Base-by-base conservation (phyloP, 35 echinoderm and acorn worm genomes). In the Amphiura filiformis region DNA sequence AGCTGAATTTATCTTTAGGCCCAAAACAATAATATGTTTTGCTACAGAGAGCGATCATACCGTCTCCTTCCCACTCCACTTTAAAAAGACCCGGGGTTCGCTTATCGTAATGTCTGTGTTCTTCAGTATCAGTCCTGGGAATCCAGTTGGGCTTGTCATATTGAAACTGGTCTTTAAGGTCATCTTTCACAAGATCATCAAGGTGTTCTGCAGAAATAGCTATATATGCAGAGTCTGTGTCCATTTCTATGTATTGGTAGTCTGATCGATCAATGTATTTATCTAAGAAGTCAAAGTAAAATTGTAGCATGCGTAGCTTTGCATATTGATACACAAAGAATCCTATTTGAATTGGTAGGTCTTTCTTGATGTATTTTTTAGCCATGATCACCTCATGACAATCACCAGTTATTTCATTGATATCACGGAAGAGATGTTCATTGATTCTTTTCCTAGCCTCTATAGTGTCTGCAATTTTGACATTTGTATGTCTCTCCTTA, bases 21-120 rank as follows among this genome's bases (percentile, higher is more conserved):
- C 86, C 39, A 35, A 88, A 88, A 78, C n/a, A n/a, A n/a, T n/a
- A n/a, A n/a, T n/a, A n/a, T n/a, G n/a, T n/a, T n/a, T n/a, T n/a
- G n/a, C n/a, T n/a, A n/a, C n/a, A n/a, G n/a, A n/a, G n/a, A n/a
- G n/a, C n/a, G n/a, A n/a, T n/a, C n/a, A n/a, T n/a, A n/a, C n/a
- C n/a, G n/a, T n/a, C n/a, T n/a, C n/a, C n/a, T n/a, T n/a, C n/a
- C n/a, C n/a, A n/a, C n/a, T 83, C 57, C 83, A 42, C 87, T 47
- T 81, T 88, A 65, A 88, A 81, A 35, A 88, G 36, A 28, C 87
- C 87, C 11, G 76, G 87, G 18, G 39, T 88, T 18, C 87, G 77
- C 61, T 81, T 88, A 18, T 88, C 87, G 30, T 47, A 88, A n/a
- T 36, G 40, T 64, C 49, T 22, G 17, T 80, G 42, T 64, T 88